Evolutionary conservation across 2,888 invertebrate species (phyloP), one percentile per base, ranked within the genome.

Genomic region (Chrysopilus asiliformis): DNA sequence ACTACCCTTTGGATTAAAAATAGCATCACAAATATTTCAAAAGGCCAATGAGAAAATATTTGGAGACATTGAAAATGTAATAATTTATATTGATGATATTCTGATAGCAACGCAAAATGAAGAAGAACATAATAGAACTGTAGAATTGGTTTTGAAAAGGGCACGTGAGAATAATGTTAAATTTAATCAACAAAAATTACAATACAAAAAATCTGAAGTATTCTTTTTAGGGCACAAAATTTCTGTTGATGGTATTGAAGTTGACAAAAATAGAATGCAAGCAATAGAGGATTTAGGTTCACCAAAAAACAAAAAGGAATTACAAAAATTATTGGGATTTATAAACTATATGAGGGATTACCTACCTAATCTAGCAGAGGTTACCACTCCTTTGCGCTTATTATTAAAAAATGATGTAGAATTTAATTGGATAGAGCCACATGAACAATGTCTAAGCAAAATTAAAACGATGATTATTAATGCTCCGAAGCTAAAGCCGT

Each of bases 331-430:
- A 9, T 16, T 30, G 17, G 30, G 40, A 19, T 39, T 42, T 31
- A 35, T 36, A 13, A 47, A 43, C 32, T 46, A 43, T 39, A 40
- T 45, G 14, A 30, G 45, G 16, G 43, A 45, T 18, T 47, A 45
- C 40, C 41, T 49, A 40, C 47, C 48, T 25, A 43, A 45, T 34
- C 17, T 47, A 18, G 18, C 45, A 2, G 24, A 31, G 10, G 7
- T 46, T 14, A 42, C 42, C 4, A 31, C 27, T 7, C 42, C 43
- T 9, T 22, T 46, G 12, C 35, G 44, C 17, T 38, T 38, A 5
- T 28, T 46, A 16, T 30, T 46, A 31, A 47, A 45, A 34, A 45
- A 45, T 4, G 31, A 39, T 12, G 33, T 37, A 7, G 22, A 30
- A 4, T 45, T 36, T 32, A 26, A 40, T 3, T 46, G 48, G 45